Conservation (phyloP, 2,797 vertebrate genomes). For the Argyrosomus regius region DNA sequence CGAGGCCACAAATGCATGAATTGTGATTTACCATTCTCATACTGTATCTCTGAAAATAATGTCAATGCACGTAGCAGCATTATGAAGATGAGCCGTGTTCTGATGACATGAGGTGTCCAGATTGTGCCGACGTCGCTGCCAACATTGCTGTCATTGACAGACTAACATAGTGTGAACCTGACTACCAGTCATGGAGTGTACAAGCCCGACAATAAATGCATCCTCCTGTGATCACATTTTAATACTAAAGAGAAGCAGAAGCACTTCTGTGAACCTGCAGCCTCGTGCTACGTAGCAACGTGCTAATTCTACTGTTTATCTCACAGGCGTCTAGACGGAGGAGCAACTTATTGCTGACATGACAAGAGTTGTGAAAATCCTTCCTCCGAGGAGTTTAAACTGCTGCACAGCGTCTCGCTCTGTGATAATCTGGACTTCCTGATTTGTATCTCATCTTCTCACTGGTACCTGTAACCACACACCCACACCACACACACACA, state of each 20-base stretch:
- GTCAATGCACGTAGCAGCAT: slow-evolving; percentile 8
- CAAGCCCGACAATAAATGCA: slow-evolving; percentile 30
- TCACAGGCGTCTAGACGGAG: slow-evolving; percentile 11
- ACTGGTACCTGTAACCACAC: slow-evolving; percentile 52
- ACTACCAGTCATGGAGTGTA: slow-evolving; percentile 34
- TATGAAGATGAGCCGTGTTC: slow-evolving; percentile 42
- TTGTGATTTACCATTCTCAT: not conserved
- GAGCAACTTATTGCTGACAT: slow-evolving; percentile 43
- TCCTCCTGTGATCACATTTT: slow-evolving; percentile 18
- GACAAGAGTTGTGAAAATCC: slow-evolving; percentile 52
- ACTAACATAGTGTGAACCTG: slow-evolving; percentile 46
- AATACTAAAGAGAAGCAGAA: not conserved
- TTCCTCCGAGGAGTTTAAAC: slow-evolving; percentile 49
- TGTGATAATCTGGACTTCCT: slow-evolving; percentile 50
- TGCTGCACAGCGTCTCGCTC: slow-evolving; percentile 33
- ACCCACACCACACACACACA: slow-evolving; percentile 58
- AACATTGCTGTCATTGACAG: slow-evolving; percentile 42
- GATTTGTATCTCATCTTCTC: slow-evolving; percentile 55
- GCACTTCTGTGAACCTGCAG: not conserved
- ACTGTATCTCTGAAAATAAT: not conserved
- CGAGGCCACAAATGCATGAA: not conserved
- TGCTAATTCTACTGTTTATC: slow-evolving; percentile 26
- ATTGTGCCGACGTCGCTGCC: slow-evolving; percentile 49
- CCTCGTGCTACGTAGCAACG: not conserved
- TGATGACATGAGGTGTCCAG: slow-evolving; percentile 51